These are phyloP conservation scores for Eulemur mongoz DNA, from an alignment of 2,797 vertebrate species.

Conservation along the genomic window DNA sequence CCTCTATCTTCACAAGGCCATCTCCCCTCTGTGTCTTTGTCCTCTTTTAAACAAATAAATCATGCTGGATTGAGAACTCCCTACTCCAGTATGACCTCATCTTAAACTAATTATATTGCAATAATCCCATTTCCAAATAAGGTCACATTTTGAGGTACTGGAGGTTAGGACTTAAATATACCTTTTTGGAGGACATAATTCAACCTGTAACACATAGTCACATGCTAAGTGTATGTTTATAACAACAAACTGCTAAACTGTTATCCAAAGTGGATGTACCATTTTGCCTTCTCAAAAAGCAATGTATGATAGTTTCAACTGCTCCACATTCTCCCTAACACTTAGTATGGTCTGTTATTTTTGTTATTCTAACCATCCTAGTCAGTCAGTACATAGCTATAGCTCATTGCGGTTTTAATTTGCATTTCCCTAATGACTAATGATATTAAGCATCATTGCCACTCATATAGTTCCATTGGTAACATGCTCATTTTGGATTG, in stretches of 20 bases:
- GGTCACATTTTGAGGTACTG: not conserved
- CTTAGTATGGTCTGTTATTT: not conserved
- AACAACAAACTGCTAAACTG: not conserved
- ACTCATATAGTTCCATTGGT: not conserved
- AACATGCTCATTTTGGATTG: not conserved
- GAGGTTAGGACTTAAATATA: not conserved
- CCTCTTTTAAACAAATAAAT: not conserved
- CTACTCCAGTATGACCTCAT: not conserved
- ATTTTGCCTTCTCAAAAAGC: not conserved
- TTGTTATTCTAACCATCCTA: not conserved
- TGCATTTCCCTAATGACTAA: not conserved
- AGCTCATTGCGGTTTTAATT: not conserved
- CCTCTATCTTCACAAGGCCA: not conserved
- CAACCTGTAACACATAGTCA: not conserved
- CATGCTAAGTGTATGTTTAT: not conserved
- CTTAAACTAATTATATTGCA: not conserved
- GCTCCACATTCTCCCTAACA: not conserved
- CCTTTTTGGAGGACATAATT: not conserved
- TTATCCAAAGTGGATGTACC: not conserved
- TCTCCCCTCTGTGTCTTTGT: not conserved
- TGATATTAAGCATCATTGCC: not conserved
- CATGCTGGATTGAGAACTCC: not conserved
- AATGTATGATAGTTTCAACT: not conserved
- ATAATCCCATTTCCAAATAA: not conserved
- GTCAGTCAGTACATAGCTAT: not conserved